These are phyloP conservation scores for Caenorhabditis sp. DNA, from an alignment of 2,888 invertebrate species.

Conservation along the genomic window DNA sequence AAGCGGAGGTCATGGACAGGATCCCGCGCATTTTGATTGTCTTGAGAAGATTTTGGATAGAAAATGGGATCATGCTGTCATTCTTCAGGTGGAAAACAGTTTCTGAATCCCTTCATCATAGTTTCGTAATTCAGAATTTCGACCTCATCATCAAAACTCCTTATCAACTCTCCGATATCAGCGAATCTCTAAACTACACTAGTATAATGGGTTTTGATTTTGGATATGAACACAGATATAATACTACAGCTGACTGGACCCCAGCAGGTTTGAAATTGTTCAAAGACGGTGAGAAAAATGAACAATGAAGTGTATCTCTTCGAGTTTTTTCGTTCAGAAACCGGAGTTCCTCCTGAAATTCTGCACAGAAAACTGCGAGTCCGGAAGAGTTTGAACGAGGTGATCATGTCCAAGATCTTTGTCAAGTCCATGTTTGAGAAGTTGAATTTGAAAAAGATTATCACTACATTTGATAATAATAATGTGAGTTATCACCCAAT, in stretches of 20 bases:
- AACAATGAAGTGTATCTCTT: no score
- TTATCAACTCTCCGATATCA: conserved; percentile 49
- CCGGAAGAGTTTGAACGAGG: conserved; percentile 55
- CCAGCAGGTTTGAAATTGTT: conserved; percentile 55
- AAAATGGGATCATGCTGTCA: conserved; percentile 53
- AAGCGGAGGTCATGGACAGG: conserved; percentile 58
- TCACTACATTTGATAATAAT: conserved; percentile 51
- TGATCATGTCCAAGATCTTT: conserved; percentile 53
- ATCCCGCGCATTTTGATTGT: conserved; percentile 61
- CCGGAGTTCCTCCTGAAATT: conserved; percentile 41
- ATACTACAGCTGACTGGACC: conserved; percentile 51
- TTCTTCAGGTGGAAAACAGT: conserved; percentile 31
- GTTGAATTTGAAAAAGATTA: conserved; percentile 37
- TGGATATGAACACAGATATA: conserved; percentile 40
- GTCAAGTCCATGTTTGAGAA: conserved; percentile 58
- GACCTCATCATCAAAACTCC: conserved; percentile 54
- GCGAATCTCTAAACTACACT: conserved; percentile 50
- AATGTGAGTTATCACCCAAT: no score
- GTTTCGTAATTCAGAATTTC: conserved; percentile 27
- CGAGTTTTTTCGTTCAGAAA: conserved; percentile 16
- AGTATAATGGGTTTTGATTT: conserved; percentile 60
- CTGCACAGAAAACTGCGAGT: conserved; percentile 33
- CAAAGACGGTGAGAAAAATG: conserved; percentile 34
- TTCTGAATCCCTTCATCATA: background rate
- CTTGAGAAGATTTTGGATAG: conserved; percentile 30